Evolutionary conservation across 2,888 invertebrate species (phyloP).

Genomic region (Conomelus anceps): DNA sequence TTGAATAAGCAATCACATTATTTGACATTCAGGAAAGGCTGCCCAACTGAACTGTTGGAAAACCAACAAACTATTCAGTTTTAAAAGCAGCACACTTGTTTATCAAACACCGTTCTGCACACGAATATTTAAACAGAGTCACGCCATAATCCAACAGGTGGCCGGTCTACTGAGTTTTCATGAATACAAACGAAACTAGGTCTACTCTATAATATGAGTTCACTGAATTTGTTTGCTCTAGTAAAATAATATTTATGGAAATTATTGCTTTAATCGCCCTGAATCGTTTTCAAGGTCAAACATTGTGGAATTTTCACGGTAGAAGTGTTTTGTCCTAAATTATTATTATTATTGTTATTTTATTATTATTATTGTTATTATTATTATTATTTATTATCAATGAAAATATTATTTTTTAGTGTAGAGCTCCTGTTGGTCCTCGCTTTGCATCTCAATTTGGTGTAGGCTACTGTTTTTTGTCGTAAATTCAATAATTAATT

Average conservation of each 20-base stretch:
- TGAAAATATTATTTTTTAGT: too few relatives aligned
- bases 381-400: too few relatives aligned
- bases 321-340: neutral
- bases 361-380: too few relatives aligned
- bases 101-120: neutral
- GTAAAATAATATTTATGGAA: neutral
- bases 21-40: neutral
- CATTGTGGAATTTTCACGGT: neutral
- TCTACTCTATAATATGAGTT: neutral
- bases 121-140: neutral
- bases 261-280: neutral
- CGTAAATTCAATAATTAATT: too few relatives aligned
- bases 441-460: too few relatives aligned
- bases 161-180: neutral
- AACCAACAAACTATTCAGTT: neutral
- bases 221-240: neutral
- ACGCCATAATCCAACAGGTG: neutral
- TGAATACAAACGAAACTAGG: neutral
- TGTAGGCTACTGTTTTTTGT: too few relatives aligned
- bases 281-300: neutral
- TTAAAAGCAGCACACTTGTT: neutral
- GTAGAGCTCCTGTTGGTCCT: too few relatives aligned
- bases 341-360: too few relatives aligned
- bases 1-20: neutral
- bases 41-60: neutral